These are phyloP conservation scores for Chouioia cunea DNA, from an alignment of 2,888 invertebrate species.

Conservation along the genomic window DNA sequence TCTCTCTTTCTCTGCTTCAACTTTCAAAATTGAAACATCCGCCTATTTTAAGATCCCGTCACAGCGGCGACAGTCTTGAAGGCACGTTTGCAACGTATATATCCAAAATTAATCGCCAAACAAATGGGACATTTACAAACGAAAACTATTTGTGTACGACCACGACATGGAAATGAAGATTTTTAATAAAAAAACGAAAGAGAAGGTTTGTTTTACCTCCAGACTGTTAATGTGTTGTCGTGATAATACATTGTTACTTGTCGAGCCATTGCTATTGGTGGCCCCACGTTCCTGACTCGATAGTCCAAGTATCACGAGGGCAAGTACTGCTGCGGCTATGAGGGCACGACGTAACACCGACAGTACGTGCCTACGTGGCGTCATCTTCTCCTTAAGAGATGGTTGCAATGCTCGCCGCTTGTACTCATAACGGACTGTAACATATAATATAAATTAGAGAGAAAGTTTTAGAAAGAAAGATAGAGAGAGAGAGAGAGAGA, in stretches of 20 bases:
- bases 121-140: too few species aligned
- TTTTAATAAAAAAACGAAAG: background rate
- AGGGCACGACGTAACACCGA: constrained; percentile 63
- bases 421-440: constrained; percentile 66
- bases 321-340: constrained; percentile 61
- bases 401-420: constrained; percentile 54
- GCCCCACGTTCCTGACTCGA: constrained; percentile 62
- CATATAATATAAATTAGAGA: background rate
- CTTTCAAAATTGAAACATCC: too few species aligned
- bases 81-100: too few species aligned
- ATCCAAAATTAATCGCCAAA: too few species aligned
- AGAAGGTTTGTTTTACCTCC: constrained; percentile 26
- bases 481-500: too few species aligned
- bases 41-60: too few species aligned
- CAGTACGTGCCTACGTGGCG: constrained; percentile 64
- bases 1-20: too few species aligned
- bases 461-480: too few species aligned
- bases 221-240: constrained; percentile 24
- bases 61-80: too few species aligned
- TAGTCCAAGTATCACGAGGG: constrained; percentile 62
- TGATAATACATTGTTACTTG: background rate
- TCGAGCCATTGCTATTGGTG: constrained; percentile 46
- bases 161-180: background rate
- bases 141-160: background rate
- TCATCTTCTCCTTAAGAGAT: constrained; percentile 63